phyloP scores from a whole-genome alignment of 2,888 invertebrate genomes.

The Epistrophella euchroma region DNA sequence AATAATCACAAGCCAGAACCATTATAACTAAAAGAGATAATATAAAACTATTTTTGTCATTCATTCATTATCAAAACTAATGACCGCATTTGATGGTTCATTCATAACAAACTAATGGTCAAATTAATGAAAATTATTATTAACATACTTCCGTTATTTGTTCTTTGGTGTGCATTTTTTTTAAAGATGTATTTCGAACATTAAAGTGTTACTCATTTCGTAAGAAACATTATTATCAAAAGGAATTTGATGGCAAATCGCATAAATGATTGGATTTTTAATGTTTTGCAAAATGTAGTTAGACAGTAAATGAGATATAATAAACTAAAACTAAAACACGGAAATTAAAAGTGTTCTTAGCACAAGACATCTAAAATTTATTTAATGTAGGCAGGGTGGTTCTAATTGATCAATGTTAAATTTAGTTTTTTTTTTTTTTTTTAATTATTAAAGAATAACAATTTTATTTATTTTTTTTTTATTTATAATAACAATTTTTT shows the following conservation, averaged over 20 bases:
- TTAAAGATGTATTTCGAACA: not conserved
- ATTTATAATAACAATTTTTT: too few species aligned
- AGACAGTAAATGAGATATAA: not conserved
- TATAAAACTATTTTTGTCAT: not conserved
- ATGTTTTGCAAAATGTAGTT: not conserved
- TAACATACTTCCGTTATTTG: not conserved
- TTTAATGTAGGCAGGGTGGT: not conserved
- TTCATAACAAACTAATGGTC: not conserved
- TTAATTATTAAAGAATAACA: too few species aligned
- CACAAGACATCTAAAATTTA: not conserved
- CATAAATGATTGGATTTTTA: not conserved
- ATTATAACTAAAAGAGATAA: not conserved
- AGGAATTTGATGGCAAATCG: not conserved
- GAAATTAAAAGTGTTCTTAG: not conserved
- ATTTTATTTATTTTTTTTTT: too few species aligned
- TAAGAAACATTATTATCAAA: not conserved
- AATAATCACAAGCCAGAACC: not conserved
- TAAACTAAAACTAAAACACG: not conserved
- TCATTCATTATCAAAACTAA: not conserved
- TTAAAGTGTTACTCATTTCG: not conserved
- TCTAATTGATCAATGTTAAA: not conserved
- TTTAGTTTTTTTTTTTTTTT: too few species aligned
- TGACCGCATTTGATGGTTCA: not conserved
- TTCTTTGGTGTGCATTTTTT: not conserved
- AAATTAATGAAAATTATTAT: not conserved